Evolutionary conservation across 1,140 invertebrate species (phyloP), one percentile per base, ranked within the genome.

Genomic region (Hirudo medicinalis): DNA sequence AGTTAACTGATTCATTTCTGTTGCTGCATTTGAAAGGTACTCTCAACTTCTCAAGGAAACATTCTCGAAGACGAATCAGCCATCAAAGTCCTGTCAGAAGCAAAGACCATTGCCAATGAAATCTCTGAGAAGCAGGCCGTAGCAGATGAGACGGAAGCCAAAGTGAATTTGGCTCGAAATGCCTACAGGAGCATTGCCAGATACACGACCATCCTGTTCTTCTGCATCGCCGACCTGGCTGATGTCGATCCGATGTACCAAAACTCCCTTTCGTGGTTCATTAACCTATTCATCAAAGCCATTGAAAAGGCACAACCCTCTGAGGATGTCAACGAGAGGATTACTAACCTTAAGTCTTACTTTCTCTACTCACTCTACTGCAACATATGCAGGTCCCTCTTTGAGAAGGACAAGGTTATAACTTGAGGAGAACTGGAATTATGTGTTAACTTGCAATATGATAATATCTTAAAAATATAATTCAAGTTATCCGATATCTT

Each of bases 41-140:
- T 70, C 11, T 80, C 80, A n/a, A 78, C 80, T 86, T 86, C 3
- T 84, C 87, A 78, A 92, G 92, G 3, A 29, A 97, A 97, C 80
- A 94, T 97, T 73, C 83, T 97, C 36, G 93, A 97, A 79, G 92
- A 97, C 81, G 94, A 97, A 83, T 93, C 90, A 0, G 93, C 93
- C 19, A 93, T 95, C 73, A 89, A 90, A 78, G 91, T 94, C 75
- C 84, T 97, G 25, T 92, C 91, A 0, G 91, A 90, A 0, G 95
- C 92, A 69, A 95, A 95, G 83, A 84, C 87, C 63, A 76, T 86
- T 49, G 81, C 84, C 29, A 84, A 85, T 77, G 84, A 85, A 77
- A 86, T 85, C 67, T 80, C 55, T 79, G 83, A 85, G 75, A 93
- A 76, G 87, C 91, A 66, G 69, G 92, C 80, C 9, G 79, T 83